Evolutionary conservation across 2,797 vertebrate species (phyloP), one percentile per base, ranked within the genome.

Genomic region (Gymnoscopelus braueri): DNA sequence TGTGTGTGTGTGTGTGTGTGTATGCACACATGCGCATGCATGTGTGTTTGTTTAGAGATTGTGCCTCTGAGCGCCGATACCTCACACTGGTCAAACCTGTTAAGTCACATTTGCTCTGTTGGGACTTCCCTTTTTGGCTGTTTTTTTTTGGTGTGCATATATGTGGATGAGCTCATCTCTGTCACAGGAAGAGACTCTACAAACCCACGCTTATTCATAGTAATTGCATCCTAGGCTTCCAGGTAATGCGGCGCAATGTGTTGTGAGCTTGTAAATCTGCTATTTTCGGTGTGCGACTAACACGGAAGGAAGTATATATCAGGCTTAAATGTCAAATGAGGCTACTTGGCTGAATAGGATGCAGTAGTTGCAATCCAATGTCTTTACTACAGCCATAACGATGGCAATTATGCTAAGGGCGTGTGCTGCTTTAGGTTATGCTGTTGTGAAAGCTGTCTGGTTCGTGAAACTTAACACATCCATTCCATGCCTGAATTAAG

Each of bases 311-410:
- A 44, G 39, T 44, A 44, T 44, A 44, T 3, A 44, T 44, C 39
- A 44, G 39, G 39, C 39, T 44, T 44, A 44, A 71, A 67, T 15
- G 15, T 35, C 53, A 29, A 67, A 39, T 53, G 19, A 62, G 63
- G 8, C 19, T 56, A n/a, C 12, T n/a, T n/a, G 11, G 14, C 4
- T 26, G 23, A 47, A 78, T 52, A 57, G n/a, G 13, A 5, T 5
- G 8, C 26, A 35, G 39, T 15, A 57, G 39, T 4, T 69, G 39
- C 39, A 62, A 60, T 72, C 70, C 23, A 66, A 19, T 15, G 3
- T 4, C 69, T 78, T 78, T 57, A 67, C 13, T 2, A 3, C 29
- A 10, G 32, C 24, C 63, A 54, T 12, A 70, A 68, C 19, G 39
- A 44, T 47, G 35, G 3, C n/a, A 78, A 55, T 63, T 62, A 44